These are phyloP conservation scores for Bombus confusus DNA, from an alignment of 1,140 invertebrate genomes.

Conservation along the genomic window DNA sequence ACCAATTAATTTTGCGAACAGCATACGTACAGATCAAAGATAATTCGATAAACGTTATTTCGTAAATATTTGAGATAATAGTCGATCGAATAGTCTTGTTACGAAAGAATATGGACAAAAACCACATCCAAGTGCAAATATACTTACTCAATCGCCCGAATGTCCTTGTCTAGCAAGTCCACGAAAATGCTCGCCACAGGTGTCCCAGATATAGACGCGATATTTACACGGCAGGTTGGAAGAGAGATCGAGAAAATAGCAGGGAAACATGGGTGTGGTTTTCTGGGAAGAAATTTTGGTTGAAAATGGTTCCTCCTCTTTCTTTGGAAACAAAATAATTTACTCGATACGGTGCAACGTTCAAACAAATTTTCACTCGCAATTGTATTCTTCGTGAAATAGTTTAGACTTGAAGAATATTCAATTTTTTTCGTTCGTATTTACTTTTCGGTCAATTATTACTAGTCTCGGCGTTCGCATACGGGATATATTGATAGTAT, in stretches of 20 bases:
- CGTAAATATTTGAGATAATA: slow-evolving; percentile 2
- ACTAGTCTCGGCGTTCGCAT: neutral
- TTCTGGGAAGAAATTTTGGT: slow-evolving; percentile 37
- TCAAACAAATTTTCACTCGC: too few species aligned
- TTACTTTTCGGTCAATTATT: slow-evolving; percentile 14
- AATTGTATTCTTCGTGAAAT: neutral
- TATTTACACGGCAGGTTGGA: slow-evolving; percentile 36
- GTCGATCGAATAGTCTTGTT: slow-evolving; percentile 10
- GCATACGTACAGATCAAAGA: neutral
- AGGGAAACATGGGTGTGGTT: slow-evolving; percentile 50
- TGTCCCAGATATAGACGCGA: slow-evolving; percentile 53
- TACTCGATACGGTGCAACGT: neutral
- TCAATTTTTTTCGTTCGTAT: neutral
- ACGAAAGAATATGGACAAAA: neutral
- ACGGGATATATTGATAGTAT: too few species aligned
- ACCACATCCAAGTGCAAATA: too few species aligned
- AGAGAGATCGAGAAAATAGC: slow-evolving; percentile 30
- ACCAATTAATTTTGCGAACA: too few species aligned
- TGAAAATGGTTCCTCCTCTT: neutral
- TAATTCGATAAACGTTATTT: neutral
- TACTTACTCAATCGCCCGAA: neutral
- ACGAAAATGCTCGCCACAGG: slow-evolving; percentile 57
- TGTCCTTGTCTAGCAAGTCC: neutral
- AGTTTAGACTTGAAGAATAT: neutral
- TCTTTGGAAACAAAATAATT: neutral